Base-by-base conservation (phyloP, 2,113 vertebrate species). In the Zapornia atra region DNA sequence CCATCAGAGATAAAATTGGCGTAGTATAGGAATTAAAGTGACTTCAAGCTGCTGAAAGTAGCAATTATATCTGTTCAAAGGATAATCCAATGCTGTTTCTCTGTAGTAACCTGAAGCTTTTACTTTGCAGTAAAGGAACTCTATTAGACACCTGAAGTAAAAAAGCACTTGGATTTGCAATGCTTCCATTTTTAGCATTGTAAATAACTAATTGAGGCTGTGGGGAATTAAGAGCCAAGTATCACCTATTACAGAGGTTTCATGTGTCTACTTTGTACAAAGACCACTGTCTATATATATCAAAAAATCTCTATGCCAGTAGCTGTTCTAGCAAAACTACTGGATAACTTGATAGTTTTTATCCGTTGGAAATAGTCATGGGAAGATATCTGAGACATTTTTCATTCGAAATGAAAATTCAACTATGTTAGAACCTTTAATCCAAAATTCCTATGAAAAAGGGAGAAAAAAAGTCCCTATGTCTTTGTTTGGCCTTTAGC, bases 51-150 rank as follows among this genome's bases (percentile, higher is more conserved):
- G 63, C 82, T 94, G 84, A 92, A 94, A 91, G 72, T 64, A 94
- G 73, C 79, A 92, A 94, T 92, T 92, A 84, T 73, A 92, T 84
- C 66, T 88, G 60, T 94, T 92, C 68, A 94, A 94, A 93, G 79
- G 25, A 88, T 94, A 95, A 95, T 86, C 69, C 69, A 92, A 2
- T 40, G 18, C 88, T 94, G 26, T 53, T 94, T 88, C 57, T 93
- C 46, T 1, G 14, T 64, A 80, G 68, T 66, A 94, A 94, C 50
- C 40, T 70, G 72, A 84, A 96, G 73, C 48, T 71, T 94, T 92
- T 92, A 90, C 40, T 90, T 61, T 86, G 33, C 60, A 26, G 44
- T 60, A 59, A 83, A 92, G 63, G 38, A 53, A 64, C 51, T 60
- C 7, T 77, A n/a, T 54, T 78, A 88, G 70, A 77, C 24, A 60